Base-by-base conservation (phyloP, 1,140 invertebrate genomes). In the Brachionus angularis region DNA sequence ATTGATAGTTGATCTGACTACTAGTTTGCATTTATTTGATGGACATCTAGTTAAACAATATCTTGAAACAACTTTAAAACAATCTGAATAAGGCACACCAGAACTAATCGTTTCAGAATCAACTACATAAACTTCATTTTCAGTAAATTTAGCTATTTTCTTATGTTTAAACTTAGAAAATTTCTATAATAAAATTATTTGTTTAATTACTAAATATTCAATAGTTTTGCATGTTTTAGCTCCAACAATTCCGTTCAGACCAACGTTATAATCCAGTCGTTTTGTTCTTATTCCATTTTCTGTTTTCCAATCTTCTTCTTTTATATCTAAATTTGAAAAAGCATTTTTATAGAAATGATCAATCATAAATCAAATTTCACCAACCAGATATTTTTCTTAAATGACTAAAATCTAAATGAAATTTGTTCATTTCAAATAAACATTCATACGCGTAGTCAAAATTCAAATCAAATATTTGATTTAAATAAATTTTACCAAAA, bases 21-120 rank as follows among this genome's bases (percentile, higher is more conserved):
- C 31, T 33, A 67, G 8, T 47, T 33, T 46, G 29, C 42, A 47
- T n/a, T 33, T 47, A 47, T 67, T 47, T 10, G 62, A 33, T 21
- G 42, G n/a, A 18, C 29, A 36, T 33, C 29, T 34, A 23, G 50
- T 71, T 44, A 71, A 5, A 44, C 67, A 71, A 39, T 16, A 53
- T 52, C 50, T 34, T 23, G 36, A 27, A 33, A 23, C 50, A n/a
- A 71, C 39, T 29, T 53, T 52, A 27, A 71, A 71, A 7, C 47
- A 71, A 71, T 71, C 67, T 10, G 67, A 23, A 18, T 71, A 71
- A 3, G 44, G 27, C 10, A 71, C 31, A 29, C 67, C 67, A 0
- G 67, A 50, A n/a, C 46, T 52, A 8, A 53, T 8, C 1, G 47
- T 25, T 25, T 71, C 49, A 12, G 47, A 31, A 39, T 71, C 50